phyloP scores from a whole-genome alignment of 2,797 vertebrate genomes.

The Lagorchestes hirsutus region DNA sequence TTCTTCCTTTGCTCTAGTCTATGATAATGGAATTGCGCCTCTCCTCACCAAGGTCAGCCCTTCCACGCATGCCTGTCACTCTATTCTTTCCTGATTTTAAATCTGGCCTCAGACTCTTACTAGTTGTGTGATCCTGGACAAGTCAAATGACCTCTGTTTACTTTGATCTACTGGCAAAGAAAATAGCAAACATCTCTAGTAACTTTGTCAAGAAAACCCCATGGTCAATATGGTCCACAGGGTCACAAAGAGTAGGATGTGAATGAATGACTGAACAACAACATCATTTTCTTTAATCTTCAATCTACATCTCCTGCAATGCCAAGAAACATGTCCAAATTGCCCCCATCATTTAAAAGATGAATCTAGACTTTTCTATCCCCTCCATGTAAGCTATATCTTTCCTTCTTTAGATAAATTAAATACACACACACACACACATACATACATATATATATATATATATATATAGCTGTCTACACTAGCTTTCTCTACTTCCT shows the following conservation, averaged over 20 bases:
- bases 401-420: background rate
- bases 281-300: background rate
- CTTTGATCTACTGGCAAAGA: background rate
- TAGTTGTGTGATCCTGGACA: background rate
- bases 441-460: too few species aligned
- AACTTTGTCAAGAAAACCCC: background rate
- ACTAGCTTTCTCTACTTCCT: background rate
- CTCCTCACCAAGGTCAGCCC: background rate
- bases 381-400: background rate
- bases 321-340: background rate
- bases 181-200: background rate
- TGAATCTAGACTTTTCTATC: background rate
- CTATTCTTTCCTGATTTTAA: background rate
- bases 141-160: background rate
- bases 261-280: background rate
- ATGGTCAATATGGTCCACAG: background rate
- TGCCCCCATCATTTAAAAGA: background rate
- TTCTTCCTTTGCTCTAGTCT: background rate
- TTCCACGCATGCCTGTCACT: background rate
- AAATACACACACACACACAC: too few species aligned
- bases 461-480: background rate
- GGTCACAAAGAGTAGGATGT: background rate
- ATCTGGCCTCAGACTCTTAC: background rate
- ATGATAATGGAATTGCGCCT: background rate
- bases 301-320: background rate